These are phyloP conservation scores for Cydia fagiglandana DNA, from an alignment of 1,140 invertebrate species.

Conservation along the genomic window DNA sequence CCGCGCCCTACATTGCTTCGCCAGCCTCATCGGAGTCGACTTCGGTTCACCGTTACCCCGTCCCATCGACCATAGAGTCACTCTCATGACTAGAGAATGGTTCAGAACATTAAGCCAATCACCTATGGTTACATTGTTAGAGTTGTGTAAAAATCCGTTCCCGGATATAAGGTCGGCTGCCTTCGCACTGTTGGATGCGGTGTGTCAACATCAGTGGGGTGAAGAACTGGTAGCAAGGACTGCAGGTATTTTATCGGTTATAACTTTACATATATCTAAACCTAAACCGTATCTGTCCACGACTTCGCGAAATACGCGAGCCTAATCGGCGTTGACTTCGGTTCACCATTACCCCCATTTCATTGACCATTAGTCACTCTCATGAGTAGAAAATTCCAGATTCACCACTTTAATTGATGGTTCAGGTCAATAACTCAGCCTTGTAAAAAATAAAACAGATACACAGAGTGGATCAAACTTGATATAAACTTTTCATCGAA, in stretches of 20 bases:
- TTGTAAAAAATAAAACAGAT: too few species aligned
- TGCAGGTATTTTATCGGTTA: conserved; percentile 67
- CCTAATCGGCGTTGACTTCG: conserved; percentile 75
- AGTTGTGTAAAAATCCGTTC: conserved; percentile 82
- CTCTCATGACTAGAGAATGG: conserved; percentile 77
- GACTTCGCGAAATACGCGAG: conserved; percentile 78
- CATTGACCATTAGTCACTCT: too few species aligned
- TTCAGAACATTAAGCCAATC: conserved; percentile 72
- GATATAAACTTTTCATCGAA: too few species aligned
- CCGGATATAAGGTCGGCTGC: conserved; percentile 81
- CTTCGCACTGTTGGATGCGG: conserved; percentile 76
- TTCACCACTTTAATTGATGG: too few species aligned
- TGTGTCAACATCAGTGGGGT: conserved; percentile 82
- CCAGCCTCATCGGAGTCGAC: conserved; percentile 78
- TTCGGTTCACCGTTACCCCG: conserved; percentile 44
- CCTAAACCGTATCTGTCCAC: too few species aligned
- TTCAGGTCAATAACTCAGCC: too few species aligned
- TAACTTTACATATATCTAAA: too few species aligned
- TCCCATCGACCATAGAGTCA: conserved; percentile 71
- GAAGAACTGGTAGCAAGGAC: conserved; percentile 80
- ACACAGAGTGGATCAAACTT: too few species aligned
- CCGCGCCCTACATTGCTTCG: conserved; percentile 81
- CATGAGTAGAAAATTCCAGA: too few species aligned
- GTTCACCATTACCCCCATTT: conserved; percentile 45
- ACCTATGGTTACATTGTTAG: conserved; percentile 72